These are phyloP conservation scores for Synergus itoensis DNA, from an alignment of 2,888 invertebrate species.

Conservation along the genomic window DNA sequence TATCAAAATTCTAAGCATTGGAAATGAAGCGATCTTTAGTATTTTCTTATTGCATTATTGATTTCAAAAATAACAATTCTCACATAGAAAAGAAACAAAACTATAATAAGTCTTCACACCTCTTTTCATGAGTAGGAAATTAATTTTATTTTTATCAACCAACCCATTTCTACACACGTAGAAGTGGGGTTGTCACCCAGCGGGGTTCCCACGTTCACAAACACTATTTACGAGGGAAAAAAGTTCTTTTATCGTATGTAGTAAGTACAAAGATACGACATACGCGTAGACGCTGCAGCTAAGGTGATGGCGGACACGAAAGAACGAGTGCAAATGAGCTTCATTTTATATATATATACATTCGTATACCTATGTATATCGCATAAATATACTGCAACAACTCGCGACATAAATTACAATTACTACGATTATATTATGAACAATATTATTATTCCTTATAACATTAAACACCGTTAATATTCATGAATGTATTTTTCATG, in stretches of 20 bases:
- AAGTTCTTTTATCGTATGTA: constrained; percentile 71
- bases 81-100: too few species aligned
- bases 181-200: constrained; percentile 66
- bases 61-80: too few species aligned
- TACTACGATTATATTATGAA: constrained; percentile 1
- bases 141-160: not conserved
- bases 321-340: constrained; percentile 63
- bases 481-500: constrained; percentile 31
- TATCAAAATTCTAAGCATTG: too few species aligned
- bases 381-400: constrained; percentile 18
- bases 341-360: constrained; percentile 21
- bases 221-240: constrained; percentile 72
- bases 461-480: constrained; percentile 13
- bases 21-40: too few species aligned
- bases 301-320: constrained; percentile 51
- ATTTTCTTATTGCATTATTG: too few species aligned
- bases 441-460: constrained; percentile 32
- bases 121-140: not conserved
- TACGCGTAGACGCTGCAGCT: constrained; percentile 57
- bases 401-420: constrained; percentile 22
- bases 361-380: constrained; percentile 35
- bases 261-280: constrained; percentile 68
- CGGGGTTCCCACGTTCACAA: constrained; percentile 66
- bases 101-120: not conserved
- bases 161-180: constrained; percentile 55